A percentile compares a stretch with the other conserved stretches of the same genome.
These are phyloP conservation scores for Betta splendens DNA, from an alignment of 2,797 vertebrate species.

Conservation along the genomic window DNA sequence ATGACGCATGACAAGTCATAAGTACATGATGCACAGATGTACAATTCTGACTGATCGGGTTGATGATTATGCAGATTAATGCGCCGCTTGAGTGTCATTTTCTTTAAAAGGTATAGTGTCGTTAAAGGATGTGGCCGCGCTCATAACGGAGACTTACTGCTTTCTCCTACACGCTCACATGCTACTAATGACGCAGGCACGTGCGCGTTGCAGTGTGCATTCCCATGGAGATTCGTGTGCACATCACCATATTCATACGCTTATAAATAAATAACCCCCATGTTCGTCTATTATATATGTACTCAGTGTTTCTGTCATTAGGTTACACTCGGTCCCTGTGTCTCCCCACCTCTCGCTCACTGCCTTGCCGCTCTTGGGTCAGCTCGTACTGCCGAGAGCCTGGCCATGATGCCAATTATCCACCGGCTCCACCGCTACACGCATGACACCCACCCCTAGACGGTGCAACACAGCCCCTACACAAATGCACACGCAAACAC, in stretches of 20 bases:
- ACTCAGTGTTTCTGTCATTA: slow-evolving; percentile 59
- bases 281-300: slow-evolving; percentile 61
- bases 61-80: slow-evolving; percentile 25
- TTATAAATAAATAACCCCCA: slow-evolving; percentile 57
- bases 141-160: slow-evolving; percentile 2
- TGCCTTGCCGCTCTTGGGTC: slow-evolving; percentile 62
- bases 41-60: slow-evolving; percentile 34
- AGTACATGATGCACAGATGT: slow-evolving; percentile 33
- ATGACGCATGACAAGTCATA: slow-evolving; percentile 48
- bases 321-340: slow-evolving; percentile 38
- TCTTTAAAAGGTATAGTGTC: not conserved
- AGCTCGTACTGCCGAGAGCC: slow-evolving; percentile 62
- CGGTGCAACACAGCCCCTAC: slow-evolving; percentile 28
- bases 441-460: slow-evolving; percentile 61
- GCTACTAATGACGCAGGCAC: slow-evolving; percentile 32
- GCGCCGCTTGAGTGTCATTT: not conserved
- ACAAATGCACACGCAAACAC: slow-evolving; percentile 13
- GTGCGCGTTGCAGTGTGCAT: slow-evolving; percentile 3
- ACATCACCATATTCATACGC: slow-evolving; percentile 58
- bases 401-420: slow-evolving; percentile 78
- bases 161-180: slow-evolving; percentile 23
- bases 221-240: slow-evolving; percentile 14
- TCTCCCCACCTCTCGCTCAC: slow-evolving; percentile 53
- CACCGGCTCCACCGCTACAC: slow-evolving; percentile 60
- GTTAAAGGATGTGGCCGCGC: not conserved